These are phyloP conservation scores for Eretmocerus hayati DNA, from an alignment of 2,888 invertebrate species.

Conservation along the genomic window DNA sequence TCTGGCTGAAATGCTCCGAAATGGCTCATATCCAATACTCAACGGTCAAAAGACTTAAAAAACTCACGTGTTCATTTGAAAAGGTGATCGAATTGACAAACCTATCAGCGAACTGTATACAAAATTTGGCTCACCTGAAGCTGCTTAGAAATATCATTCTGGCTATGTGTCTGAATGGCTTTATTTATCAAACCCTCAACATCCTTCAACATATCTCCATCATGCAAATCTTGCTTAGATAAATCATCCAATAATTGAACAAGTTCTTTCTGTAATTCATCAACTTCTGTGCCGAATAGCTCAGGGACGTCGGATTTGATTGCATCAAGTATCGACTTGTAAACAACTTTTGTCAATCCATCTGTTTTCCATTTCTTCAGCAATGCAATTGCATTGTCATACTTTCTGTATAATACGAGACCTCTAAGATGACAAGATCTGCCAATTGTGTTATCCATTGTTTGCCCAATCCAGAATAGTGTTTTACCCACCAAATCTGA, in stretches of 20 bases:
- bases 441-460: slow-evolving; percentile 49
- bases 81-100: not conserved
- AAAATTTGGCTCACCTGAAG: slow-evolving; percentile 24
- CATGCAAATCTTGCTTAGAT: slow-evolving; percentile 26
- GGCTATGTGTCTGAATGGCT: slow-evolving; percentile 52
- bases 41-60: slow-evolving; percentile 11
- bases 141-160: slow-evolving; percentile 55
- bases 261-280: slow-evolving; percentile 42
- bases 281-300: slow-evolving; percentile 36
- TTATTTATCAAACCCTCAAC: slow-evolving; percentile 52
- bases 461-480: slow-evolving; percentile 57
- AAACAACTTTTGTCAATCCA: slow-evolving; percentile 35
- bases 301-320: slow-evolving; percentile 42
- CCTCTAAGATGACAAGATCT: slow-evolving; percentile 61
- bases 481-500: slow-evolving; percentile 76
- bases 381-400: slow-evolving; percentile 48
- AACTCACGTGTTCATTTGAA: not conserved
- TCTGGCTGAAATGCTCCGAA: too few species aligned
- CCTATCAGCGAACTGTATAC: not conserved
- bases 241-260: slow-evolving; percentile 30
- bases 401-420: slow-evolving; percentile 60
- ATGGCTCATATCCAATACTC: slow-evolving; percentile 1
- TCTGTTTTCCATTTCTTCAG: slow-evolving; percentile 35
- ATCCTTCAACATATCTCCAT: slow-evolving; percentile 45
- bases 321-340: slow-evolving; percentile 43